Evolutionary conservation across 1,140 invertebrate species (phyloP).

Genomic region (Brachionus asplanchnoidis): DNA sequence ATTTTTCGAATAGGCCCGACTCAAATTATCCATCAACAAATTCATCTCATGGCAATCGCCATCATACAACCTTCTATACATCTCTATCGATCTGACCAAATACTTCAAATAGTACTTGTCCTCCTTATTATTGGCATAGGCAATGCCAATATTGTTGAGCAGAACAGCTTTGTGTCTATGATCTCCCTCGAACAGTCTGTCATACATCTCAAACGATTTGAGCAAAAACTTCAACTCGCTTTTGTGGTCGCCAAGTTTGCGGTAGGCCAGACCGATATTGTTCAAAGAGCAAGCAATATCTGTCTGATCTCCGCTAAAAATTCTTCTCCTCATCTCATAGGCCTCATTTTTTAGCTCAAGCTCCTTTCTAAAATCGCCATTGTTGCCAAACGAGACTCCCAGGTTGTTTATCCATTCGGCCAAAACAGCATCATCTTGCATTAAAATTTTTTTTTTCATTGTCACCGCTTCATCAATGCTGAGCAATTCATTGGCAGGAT

Average conservation of each 20-base stretch:
- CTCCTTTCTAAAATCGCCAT: slow-evolving; percentile 11
- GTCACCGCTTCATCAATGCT: not conserved
- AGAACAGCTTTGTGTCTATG: not conserved
- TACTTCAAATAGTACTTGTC: not conserved
- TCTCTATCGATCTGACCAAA: slow-evolving; percentile 18
- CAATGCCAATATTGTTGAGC: not conserved
- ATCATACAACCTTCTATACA: slow-evolving; percentile 32
- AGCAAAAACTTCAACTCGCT: slow-evolving; percentile 8
- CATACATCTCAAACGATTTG: not conserved
- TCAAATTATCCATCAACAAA: not conserved
- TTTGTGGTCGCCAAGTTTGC: not conserved
- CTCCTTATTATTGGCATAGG: slow-evolving; percentile 25
- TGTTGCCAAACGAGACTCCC: not conserved
- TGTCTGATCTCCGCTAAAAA: not conserved
- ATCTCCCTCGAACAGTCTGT: not conserved
- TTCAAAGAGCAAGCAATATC: slow-evolving; percentile 4
- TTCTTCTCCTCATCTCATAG: not conserved
- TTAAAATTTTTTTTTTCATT: not conserved
- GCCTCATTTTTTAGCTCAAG: not conserved
- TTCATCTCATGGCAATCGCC: not conserved
- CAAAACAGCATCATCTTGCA: not conserved
- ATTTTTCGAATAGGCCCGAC: slow-evolving; percentile 1
- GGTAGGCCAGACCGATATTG: slow-evolving; percentile 11
- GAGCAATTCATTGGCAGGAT: not conserved
- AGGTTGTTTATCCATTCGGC: slow-evolving; percentile 14